Base-by-base conservation (phyloP, 2,113 vertebrate genomes). In the Bungarus multicinctus region DNA sequence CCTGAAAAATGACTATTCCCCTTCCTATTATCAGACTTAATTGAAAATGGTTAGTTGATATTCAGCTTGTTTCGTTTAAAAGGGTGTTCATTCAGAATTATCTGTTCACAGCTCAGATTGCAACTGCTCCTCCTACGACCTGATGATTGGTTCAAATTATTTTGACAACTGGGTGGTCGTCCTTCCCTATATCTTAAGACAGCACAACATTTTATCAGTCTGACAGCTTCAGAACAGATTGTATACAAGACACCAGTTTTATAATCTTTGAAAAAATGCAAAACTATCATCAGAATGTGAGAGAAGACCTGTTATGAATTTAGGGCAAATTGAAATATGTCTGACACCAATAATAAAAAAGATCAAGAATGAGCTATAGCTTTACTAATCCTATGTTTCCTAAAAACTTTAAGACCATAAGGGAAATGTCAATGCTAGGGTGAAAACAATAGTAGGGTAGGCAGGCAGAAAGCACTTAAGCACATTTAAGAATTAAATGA, bases 131-230 rank as follows among this genome's bases (percentile, higher is more conserved):
- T 91, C 99, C 93, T 96, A 89, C 45, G 57, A 55, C 30, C 54
- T 1, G 93, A 96, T 92, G 93, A 99, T 99, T 99, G 98, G 98
- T 96, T 96, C 94, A 0, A 30, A 92, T 90, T 90, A 86, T 94
- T 95, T 89, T 98, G 97, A 94, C 95, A 95, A 94, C 27, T 47
- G 94, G 94, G 30, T 92, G 57, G 94, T 94, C 11, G 96, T 94
- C 91, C 86, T 0, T 58, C 34, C 74, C 16, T 69, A 88, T 85
- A 57, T 93, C 90, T 3, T 22, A 85, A 91, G n/a, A 23, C 86
- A 0, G 92, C 0, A 52, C 53, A 74, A 87, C 18, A 1, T 6
- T 69, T 16, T 20, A 69, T 92, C 86, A 85, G 89, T 92, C 91
- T 1, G 6, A 58, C 25, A 34, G 89, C 27, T 4, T 3, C 92